Evolutionary conservation across 2,797 vertebrate genomes (phyloP).

Genomic region (Epinephelus coioides): DNA sequence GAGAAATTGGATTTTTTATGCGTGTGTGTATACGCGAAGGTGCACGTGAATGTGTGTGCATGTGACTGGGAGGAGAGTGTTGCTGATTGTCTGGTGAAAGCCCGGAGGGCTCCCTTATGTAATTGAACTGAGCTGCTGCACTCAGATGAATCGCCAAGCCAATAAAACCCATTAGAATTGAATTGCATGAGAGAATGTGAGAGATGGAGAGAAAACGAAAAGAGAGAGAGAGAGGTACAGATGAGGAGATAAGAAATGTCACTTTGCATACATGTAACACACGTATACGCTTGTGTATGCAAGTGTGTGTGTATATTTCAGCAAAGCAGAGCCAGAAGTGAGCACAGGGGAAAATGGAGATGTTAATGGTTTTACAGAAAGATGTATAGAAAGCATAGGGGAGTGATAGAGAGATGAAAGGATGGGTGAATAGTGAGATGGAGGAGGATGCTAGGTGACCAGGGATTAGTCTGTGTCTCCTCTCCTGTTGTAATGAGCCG

Average conservation of each 20-base stretch:
- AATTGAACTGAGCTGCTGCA: slow-evolving; percentile 79
- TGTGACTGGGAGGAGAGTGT: slow-evolving; percentile 51
- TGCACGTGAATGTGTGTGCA: slow-evolving; percentile 33
- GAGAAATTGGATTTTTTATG: slow-evolving; percentile 64
- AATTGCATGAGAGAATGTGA: slow-evolving; percentile 69
- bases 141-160: slow-evolving; percentile 80
- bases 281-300: neutral
- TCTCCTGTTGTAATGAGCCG: slow-evolving; percentile 76
- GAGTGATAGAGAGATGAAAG: slow-evolving; percentile 51
- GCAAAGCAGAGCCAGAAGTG: slow-evolving; percentile 30
- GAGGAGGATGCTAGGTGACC: slow-evolving; percentile 62
- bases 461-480: slow-evolving; percentile 71
- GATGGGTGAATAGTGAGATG: slow-evolving; percentile 40
- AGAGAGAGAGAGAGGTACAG: slow-evolving; percentile 29
- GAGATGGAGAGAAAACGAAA: slow-evolving; percentile 33
- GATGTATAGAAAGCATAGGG: slow-evolving; percentile 36
- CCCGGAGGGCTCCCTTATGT: slow-evolving; percentile 74
- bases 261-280: slow-evolving; percentile 40
- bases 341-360: neutral
- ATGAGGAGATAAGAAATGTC: slow-evolving; percentile 41
- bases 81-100: slow-evolving; percentile 74
- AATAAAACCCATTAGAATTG: slow-evolving; percentile 83
- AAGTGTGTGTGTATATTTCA: neutral
- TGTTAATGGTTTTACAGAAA: slow-evolving; percentile 24
- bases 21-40: slow-evolving; percentile 30